phyloP scores from a whole-genome alignment of 2,888 invertebrate species.

The Apodemia mormo region DNA sequence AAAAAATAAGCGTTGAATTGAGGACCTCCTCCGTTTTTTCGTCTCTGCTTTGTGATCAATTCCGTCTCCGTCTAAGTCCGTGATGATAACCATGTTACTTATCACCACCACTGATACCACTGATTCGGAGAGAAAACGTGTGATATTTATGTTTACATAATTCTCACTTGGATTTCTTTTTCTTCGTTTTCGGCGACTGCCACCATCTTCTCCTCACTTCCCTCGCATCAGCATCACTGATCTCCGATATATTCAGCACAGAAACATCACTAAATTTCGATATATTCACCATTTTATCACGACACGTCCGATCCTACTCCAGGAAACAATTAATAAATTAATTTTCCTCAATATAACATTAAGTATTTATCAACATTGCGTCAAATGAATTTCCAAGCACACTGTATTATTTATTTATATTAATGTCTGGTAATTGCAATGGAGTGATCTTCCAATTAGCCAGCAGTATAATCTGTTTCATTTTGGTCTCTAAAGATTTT shows the following conservation, averaged over 20 bases:
- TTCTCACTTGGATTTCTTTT: constrained; percentile 47
- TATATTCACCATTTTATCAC: not conserved
- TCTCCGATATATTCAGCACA: constrained; percentile 34
- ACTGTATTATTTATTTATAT: too few species aligned
- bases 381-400: not conserved
- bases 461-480: too few species aligned
- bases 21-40: too few species aligned
- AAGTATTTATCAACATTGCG: not conserved
- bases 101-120: too few species aligned
- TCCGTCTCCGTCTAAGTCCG: too few species aligned
- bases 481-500: too few species aligned
- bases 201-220: constrained; percentile 64
- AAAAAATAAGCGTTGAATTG: too few species aligned
- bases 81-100: too few species aligned
- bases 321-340: not conserved
- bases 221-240: constrained; percentile 54
- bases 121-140: too few species aligned
- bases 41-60: too few species aligned
- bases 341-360: not conserved
- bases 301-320: not conserved
- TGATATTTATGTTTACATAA: not conserved
- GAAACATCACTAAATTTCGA: not conserved
- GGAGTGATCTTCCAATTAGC: too few species aligned
- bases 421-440: too few species aligned
- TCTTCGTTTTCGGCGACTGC: constrained; percentile 60